These are phyloP conservation scores for Pseudotriccus pelzelni DNA, from an alignment of 2,797 vertebrate species.

Conservation along the genomic window DNA sequence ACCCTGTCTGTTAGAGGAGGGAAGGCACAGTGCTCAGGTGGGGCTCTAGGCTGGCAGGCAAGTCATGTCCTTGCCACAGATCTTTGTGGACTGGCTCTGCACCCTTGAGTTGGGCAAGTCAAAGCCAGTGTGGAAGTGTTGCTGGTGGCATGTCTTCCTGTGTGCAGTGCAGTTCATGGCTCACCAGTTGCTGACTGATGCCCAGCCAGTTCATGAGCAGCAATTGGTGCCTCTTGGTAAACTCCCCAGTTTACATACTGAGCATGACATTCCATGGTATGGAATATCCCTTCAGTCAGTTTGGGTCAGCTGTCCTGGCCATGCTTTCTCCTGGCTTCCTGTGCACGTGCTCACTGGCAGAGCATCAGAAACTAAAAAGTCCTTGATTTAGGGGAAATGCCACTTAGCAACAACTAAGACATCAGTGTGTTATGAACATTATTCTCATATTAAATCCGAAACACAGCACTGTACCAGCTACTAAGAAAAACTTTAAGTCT, in stretches of 20 bases:
- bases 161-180: not conserved
- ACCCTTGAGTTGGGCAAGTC: not conserved
- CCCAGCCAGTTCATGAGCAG: not conserved
- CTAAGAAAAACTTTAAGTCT: not conserved
- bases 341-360: not conserved
- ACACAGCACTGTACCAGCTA: not conserved
- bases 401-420: not conserved
- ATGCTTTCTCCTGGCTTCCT: not conserved
- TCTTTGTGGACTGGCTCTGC: not conserved
- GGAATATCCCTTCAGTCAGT: not conserved
- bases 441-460: not conserved
- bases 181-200: not conserved
- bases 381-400: not conserved
- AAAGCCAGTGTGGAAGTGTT: not conserved
- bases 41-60: not conserved
- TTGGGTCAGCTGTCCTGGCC: not conserved
- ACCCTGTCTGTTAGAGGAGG: not conserved
- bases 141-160: not conserved
- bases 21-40: not conserved
- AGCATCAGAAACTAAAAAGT: not conserved
- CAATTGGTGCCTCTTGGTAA: too few relatives aligned
- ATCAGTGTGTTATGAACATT: not conserved
- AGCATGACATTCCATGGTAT: not conserved
- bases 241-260: not conserved
- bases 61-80: not conserved